Percentiles rank a stretch among this genome's conserved stretches.
These are phyloP conservation scores for Tanytarsus gracilentus DNA, from an alignment of 2,888 invertebrate species.

Conservation along the genomic window DNA sequence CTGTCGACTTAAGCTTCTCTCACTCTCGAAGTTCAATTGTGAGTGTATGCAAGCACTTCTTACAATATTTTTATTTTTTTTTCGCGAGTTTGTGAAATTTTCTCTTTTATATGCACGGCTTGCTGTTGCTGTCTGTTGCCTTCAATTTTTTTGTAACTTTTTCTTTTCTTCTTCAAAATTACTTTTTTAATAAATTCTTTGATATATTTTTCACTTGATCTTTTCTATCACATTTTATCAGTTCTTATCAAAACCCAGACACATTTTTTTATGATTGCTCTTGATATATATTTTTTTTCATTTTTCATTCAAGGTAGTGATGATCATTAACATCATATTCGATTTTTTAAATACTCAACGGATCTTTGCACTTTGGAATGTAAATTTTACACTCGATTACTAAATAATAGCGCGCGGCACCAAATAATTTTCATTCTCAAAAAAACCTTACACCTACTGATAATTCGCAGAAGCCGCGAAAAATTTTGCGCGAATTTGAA, in stretches of 20 bases:
- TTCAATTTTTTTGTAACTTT: slow-evolving; percentile 1
- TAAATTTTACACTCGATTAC: too few relatives aligned
- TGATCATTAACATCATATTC: too few relatives aligned
- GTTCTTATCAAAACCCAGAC: too few relatives aligned
- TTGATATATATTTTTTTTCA: too few relatives aligned
- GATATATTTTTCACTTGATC: too few relatives aligned
- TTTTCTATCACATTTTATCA: too few relatives aligned
- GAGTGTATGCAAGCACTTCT: neutral
- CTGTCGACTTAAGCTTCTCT: neutral
- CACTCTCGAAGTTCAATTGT: neutral
- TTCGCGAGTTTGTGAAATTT: slow-evolving; percentile 22
- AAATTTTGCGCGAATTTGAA: slow-evolving; percentile 8
- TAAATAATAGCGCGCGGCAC: too few relatives aligned
- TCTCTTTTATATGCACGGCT: slow-evolving; percentile 19
- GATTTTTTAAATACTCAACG: too few relatives aligned
- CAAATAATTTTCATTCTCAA: slow-evolving; percentile 1
- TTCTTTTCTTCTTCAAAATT: neutral
- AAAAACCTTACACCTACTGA: slow-evolving; percentile 17
- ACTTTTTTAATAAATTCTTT: neutral
- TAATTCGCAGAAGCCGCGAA: slow-evolving; percentile 20
- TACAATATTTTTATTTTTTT: neutral
- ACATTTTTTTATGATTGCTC: too few relatives aligned
- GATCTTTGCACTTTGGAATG: too few relatives aligned
- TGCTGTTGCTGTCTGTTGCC: slow-evolving; percentile 4
- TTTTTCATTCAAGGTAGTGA: too few relatives aligned